Evolutionary conservation across 1,140 invertebrate species (phyloP).

Genomic region (Sinella curviseta): DNA sequence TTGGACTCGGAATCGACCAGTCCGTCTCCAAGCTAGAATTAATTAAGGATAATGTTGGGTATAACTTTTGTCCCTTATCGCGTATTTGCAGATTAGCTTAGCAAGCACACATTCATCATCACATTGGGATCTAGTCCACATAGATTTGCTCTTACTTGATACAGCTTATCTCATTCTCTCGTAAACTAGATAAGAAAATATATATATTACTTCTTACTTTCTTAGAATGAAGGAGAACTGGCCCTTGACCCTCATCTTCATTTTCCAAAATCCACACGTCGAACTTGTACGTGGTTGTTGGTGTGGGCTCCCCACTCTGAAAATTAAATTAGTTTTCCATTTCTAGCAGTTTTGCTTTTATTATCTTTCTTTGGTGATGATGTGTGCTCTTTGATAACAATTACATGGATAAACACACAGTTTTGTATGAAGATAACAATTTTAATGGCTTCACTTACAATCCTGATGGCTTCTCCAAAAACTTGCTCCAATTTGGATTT

Average conservation of each 20-base stretch:
- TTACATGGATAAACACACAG: background rate
- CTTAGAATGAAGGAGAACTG: background rate
- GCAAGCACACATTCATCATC: background rate
- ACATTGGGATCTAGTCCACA: background rate
- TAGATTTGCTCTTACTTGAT: background rate
- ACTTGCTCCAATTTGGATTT: background rate
- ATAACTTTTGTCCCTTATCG: too few relatives aligned
- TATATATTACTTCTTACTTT: background rate
- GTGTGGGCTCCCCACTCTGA: background rate
- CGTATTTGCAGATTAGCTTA: too few relatives aligned
- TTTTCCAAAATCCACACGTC: slow-evolving; percentile 6
- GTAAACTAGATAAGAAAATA: background rate
- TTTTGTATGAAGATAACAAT: background rate
- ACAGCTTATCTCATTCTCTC: too few relatives aligned
- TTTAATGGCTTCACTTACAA: background rate
- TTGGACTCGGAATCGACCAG: slow-evolving; percentile 1
- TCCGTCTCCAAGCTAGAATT: background rate
- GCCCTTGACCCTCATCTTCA: background rate
- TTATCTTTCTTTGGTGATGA: background rate
- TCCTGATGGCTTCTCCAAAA: background rate
- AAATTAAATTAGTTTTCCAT: background rate
- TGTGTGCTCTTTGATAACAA: too few relatives aligned
- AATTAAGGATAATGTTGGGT: background rate
- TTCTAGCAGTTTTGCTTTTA: too few relatives aligned
- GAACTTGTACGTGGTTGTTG: background rate